Evolutionary conservation across 2,113 vertebrate genomes (phyloP).

Genomic region (Neotoma lepida): DNA sequence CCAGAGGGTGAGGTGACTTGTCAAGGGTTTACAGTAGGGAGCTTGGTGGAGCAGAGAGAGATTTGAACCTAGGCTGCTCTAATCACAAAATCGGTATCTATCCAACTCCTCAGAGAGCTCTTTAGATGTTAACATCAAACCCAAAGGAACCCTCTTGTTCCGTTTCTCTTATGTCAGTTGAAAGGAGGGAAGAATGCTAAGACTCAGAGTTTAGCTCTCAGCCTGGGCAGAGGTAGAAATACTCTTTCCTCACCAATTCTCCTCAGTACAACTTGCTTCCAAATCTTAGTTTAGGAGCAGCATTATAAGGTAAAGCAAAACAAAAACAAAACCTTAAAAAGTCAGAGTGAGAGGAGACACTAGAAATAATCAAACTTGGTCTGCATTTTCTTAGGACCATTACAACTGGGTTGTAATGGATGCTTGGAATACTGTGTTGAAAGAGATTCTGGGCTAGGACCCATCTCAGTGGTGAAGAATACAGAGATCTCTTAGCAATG

Average conservation of each 20-base stretch:
- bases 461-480: neutral
- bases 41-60: neutral
- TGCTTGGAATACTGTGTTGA: neutral
- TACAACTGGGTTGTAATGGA: neutral
- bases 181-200: neutral
- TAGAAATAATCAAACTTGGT: neutral
- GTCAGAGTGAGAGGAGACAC: neutral
- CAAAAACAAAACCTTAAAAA: neutral
- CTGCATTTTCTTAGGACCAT: neutral
- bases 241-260: neutral
- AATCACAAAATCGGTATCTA: rapidly evolving
- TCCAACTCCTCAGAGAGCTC: neutral
- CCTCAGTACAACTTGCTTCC: neutral
- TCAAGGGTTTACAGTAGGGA: neutral
- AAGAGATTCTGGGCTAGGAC: neutral
- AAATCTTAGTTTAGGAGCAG: neutral
- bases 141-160: neutral
- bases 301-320: neutral
- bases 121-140: slow-evolving; percentile 3
- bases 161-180: neutral
- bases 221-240: neutral
- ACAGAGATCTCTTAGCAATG: neutral
- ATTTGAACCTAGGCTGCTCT: slow-evolving; percentile 21
- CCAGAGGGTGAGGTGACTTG: neutral
- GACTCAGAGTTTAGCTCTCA: neutral